These are phyloP conservation scores for Anabacerthia variegaticeps DNA, from an alignment of 2,797 vertebrate genomes.

Conservation along the genomic window DNA sequence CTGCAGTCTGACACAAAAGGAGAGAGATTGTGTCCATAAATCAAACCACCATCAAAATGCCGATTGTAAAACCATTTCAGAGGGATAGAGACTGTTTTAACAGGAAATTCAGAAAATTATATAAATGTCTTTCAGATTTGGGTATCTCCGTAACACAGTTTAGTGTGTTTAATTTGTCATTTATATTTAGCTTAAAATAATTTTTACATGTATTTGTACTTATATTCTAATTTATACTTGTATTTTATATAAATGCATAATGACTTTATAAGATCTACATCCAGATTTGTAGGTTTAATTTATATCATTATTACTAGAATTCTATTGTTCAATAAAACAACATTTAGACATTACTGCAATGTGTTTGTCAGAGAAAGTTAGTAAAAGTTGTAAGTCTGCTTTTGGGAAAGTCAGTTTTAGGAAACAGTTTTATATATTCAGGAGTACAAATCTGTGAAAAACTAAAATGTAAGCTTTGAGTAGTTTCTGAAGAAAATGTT, in stretches of 20 bases:
- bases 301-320: not conserved
- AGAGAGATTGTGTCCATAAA: not conserved
- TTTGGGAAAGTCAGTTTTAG: not conserved
- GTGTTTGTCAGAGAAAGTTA: not conserved
- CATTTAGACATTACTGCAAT: not conserved
- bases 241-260: not conserved
- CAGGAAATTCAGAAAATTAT: not conserved
- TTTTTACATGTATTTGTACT: not conserved
- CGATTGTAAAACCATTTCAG: not conserved
- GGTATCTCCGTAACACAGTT: not conserved
- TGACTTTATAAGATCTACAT: not conserved
- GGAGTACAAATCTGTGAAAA: not conserved
- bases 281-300: not conserved
- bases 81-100: not conserved
- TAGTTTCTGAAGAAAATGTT: not conserved
- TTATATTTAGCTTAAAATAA: not conserved
- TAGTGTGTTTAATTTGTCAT: not conserved
- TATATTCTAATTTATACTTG: not conserved
- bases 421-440: not conserved
- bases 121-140: not conserved
- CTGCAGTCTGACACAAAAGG: not conserved
- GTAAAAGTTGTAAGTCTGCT: not conserved
- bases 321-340: not conserved
- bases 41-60: not conserved
- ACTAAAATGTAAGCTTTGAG: not conserved